Evolutionary conservation across 30 jellyfish, hydroid and myxozoan species (phyloP).

Genomic region (Aurelia sp.): DNA sequence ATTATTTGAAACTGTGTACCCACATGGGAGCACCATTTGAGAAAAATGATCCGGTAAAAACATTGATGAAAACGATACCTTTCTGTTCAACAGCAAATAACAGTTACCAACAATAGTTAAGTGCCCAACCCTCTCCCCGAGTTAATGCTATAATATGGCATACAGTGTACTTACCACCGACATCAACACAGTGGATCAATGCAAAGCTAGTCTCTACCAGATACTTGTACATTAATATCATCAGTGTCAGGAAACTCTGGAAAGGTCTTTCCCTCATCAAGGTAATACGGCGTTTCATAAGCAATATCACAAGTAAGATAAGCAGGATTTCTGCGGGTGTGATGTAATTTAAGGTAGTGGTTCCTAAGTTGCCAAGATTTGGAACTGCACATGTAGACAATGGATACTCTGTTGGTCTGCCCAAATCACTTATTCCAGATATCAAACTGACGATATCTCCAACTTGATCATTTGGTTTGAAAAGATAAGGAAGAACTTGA

Average conservation of each 20-base stretch:
- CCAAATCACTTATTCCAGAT: slow-evolving; percentile 51
- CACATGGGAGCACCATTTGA: no score
- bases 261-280: slow-evolving; percentile 48
- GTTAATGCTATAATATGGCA: no score
- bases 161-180: slow-evolving; percentile 56
- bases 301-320: slow-evolving; percentile 12
- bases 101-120: no score
- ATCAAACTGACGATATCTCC: slow-evolving; percentile 45
- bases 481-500: slow-evolving; percentile 70
- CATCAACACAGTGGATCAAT: slow-evolving; percentile 60
- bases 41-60: no score
- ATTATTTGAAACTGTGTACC: no score
- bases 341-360: slow-evolving; percentile 63
- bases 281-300: slow-evolving; percentile 18
- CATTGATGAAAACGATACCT: no score
- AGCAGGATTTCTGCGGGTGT: slow-evolving; percentile 58
- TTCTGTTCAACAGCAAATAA: no score
- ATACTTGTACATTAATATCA: slow-evolving; percentile 63
- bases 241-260: slow-evolving; percentile 54
- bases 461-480: slow-evolving; percentile 67
- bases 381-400: slow-evolving; percentile 56
- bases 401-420: slow-evolving; percentile 72
- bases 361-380: slow-evolving; percentile 49
- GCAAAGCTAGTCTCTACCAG: slow-evolving; percentile 73
- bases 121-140: no score